Base-by-base conservation (phyloP, 2,797 vertebrate genomes). In the Hephaestus fuliginosus region DNA sequence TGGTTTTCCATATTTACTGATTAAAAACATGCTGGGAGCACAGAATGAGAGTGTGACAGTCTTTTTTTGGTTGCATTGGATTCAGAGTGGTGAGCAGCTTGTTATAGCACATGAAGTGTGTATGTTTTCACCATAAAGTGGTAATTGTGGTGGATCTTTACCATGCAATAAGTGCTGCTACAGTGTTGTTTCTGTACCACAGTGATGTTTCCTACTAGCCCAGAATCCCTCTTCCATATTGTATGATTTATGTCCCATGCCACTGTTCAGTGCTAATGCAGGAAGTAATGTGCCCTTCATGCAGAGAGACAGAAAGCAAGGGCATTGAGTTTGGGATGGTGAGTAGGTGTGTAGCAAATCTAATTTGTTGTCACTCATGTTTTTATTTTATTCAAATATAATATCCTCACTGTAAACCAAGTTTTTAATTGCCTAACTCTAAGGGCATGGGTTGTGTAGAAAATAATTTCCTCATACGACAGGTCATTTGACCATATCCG, bases 11-110 rank as follows among this genome's bases (percentile, higher is more conserved):
- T 78, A 65, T 78, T 70, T 70, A 67, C 44, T 8, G 12, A 76
- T 74, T 56, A 44, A 77, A 83, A 80, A 82, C 41, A 49, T 53
- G 20, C 60, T 76, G 39, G 41, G 55, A 66, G 60, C 73, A 70
- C 52, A 60, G 48, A 76, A 62, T 30, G 39, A 15, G 18, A 72
- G 75, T 80, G 76, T 28, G 43, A 18, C 15, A n/a, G 65, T 74
- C 66, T 74, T 73, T 3, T 41, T 76, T 77, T 63, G 62, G 22
- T 77, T 67, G 33, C 30, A 58, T 2, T 74, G 48, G 41, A 63
- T 76, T 48, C 41, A 53, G 22, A 39, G 20, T 14, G n/a, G 1
- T 39, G n/a, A 44, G 30, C 15, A 64, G 11, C 7, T 12, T 30
- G 4, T 48, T 14, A 15, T 1, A 57, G 8, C 15, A 46, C 5